Conservation (phyloP, 2,113 vertebrate species). For the Pantherophis guttatus region DNA sequence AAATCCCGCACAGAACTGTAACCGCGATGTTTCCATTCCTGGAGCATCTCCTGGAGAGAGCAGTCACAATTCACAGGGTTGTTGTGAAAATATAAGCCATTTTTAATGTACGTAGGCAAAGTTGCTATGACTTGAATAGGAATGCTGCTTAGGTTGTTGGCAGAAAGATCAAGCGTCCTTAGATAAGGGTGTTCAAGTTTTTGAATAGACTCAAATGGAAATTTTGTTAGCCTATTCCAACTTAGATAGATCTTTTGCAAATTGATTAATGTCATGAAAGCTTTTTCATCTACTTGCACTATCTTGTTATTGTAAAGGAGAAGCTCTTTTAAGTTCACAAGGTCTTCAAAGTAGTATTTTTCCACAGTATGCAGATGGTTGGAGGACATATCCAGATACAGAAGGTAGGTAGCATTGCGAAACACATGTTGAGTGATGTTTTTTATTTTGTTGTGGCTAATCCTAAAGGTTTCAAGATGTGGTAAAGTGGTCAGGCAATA, state of each 20-base stretch:
- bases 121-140: conserved; percentile 76
- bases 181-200: conserved; percentile 77
- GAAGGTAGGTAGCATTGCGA: conserved; percentile 75
- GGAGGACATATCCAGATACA: conserved; percentile 92
- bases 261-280: conserved; percentile 73
- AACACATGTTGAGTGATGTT: conserved; percentile 72
- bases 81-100: conserved; percentile 89
- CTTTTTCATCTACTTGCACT: conserved; percentile 71
- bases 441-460: conserved; percentile 82
- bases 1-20: conserved; percentile 83
- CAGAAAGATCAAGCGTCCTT: conserved; percentile 86
- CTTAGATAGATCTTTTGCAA: conserved; percentile 88
- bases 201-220: conserved; percentile 83
- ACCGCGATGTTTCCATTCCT: conserved; percentile 76
- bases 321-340: conserved; percentile 83
- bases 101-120: conserved; percentile 74
- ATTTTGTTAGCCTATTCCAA: conserved; percentile 86
- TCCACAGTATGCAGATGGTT: conserved; percentile 77
- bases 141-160: conserved; percentile 82
- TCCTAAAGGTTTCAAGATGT: conserved; percentile 76
- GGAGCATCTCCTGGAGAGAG: conserved; percentile 78
- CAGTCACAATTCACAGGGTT: conserved; percentile 90
- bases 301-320: conserved; percentile 90
- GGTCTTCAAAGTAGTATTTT: conserved; percentile 75
- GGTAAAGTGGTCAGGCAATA: conserved; percentile 73